phyloP scores from a whole-genome alignment of 2,888 invertebrate genomes.

The Microchrysa polita region DNA sequence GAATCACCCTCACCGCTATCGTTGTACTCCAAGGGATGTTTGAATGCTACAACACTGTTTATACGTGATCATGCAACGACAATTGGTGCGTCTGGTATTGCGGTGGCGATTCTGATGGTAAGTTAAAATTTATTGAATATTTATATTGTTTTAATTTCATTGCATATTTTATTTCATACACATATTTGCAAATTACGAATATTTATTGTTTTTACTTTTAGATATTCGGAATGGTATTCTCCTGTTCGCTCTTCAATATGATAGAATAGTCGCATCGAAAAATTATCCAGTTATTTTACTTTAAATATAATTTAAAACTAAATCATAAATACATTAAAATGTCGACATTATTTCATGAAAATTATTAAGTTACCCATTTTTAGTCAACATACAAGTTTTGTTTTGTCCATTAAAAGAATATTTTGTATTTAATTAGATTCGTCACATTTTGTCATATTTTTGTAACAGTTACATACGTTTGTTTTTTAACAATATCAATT shows the following conservation, averaged over 20 bases:
- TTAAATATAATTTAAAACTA: background rate
- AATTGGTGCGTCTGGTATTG: conserved; percentile 82
- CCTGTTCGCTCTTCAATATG: conserved; percentile 85
- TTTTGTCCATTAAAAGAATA: conserved; percentile 4
- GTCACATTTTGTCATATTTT: background rate
- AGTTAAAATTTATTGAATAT: too few species aligned
- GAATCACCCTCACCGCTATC: conserved; percentile 61
- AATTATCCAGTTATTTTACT: background rate
- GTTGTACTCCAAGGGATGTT: conserved; percentile 78
- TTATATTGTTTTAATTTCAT: background rate
- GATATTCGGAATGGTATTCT: conserved; percentile 86
- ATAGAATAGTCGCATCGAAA: conserved; percentile 71
- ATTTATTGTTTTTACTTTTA: conserved; percentile 66
- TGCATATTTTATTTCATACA: too few species aligned
- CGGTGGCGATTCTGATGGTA: conserved; percentile 87
- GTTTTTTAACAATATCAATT: too few species aligned
- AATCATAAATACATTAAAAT: background rate
- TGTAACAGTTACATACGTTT: too few species aligned
- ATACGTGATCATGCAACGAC: conserved; percentile 81
- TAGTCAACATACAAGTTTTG: background rate
- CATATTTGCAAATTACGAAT: background rate
- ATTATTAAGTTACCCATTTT: conserved; percentile 6
- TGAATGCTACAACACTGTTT: conserved; percentile 74
- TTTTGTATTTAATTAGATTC: background rate
- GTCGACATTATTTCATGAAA: background rate